phyloP scores from a whole-genome alignment of 1,140 invertebrate species.

The Aphelinus atriplicis region DNA sequence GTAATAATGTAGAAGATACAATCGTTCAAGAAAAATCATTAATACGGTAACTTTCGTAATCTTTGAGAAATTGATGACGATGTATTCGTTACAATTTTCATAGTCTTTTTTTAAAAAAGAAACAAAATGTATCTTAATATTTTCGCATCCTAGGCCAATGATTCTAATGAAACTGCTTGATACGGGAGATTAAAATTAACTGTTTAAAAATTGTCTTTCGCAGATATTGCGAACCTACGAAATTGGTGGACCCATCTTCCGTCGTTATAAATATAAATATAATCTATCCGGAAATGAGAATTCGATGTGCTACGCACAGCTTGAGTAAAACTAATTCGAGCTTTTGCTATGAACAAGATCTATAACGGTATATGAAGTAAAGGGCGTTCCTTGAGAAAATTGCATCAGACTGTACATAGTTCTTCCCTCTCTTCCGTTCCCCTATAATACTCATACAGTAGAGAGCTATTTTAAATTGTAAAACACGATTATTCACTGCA shows the following conservation, averaged over 20 bases:
- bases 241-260: slow-evolving; percentile 40
- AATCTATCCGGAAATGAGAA: slow-evolving; percentile 30
- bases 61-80: slow-evolving; percentile 39
- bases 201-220: slow-evolving; percentile 32
- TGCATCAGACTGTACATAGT: slow-evolving; percentile 33
- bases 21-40: slow-evolving; percentile 40
- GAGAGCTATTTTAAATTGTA: slow-evolving; percentile 39
- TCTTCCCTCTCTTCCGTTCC: neutral
- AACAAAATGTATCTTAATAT: neutral
- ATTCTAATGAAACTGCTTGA: slow-evolving; percentile 24
- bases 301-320: slow-evolving; percentile 30
- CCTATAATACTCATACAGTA: slow-evolving; percentile 37
- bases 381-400: neutral
- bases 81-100: slow-evolving; percentile 29
- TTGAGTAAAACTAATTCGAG: slow-evolving; percentile 37
- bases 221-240: slow-evolving; percentile 39
- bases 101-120: slow-evolving; percentile 23
- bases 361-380: slow-evolving; percentile 31
- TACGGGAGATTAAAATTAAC: slow-evolving; percentile 28
- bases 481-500: slow-evolving; percentile 35
- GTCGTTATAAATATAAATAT: slow-evolving; percentile 36
- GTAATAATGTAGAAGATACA: slow-evolving; percentile 37
- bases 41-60: slow-evolving; percentile 42
- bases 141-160: slow-evolving; percentile 33
- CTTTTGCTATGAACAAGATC: slow-evolving; percentile 33